Evolutionary conservation across 2,888 invertebrate genomes (phyloP).

Genomic region (Cephus pulcher): DNA sequence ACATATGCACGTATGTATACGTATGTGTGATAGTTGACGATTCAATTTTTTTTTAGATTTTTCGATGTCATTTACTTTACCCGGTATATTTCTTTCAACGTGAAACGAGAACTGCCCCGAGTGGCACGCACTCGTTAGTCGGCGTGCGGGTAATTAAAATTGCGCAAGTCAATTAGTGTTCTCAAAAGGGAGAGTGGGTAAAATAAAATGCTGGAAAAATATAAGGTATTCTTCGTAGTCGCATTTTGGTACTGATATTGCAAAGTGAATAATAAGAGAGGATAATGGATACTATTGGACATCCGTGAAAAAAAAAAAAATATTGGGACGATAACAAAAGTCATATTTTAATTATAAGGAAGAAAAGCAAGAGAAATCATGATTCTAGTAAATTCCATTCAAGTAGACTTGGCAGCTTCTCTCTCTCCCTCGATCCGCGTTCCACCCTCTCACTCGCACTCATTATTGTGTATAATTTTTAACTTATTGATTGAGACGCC

Average conservation of each 20-base stretch:
- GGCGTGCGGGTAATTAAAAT: too few relatives aligned
- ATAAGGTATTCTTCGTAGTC: not conserved
- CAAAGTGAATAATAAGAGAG: not conserved
- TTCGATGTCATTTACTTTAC: too few relatives aligned
- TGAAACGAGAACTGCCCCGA: too few relatives aligned
- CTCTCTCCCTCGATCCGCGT: not conserved
- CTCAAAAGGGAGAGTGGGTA: not conserved
- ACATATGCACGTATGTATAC: too few relatives aligned
- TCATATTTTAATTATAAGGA: not conserved
- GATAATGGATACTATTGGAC: not conserved
- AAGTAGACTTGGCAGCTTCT: not conserved
- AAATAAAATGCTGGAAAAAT: not conserved
- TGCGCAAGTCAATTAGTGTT: not conserved
- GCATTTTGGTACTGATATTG: not conserved
- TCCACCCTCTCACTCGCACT: not conserved
- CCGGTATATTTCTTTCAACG: too few relatives aligned
- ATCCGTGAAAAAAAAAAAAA: not conserved
- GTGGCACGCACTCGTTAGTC: too few relatives aligned
- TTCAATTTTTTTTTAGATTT: too few relatives aligned
- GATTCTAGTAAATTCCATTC: not conserved
- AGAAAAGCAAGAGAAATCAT: not conserved
- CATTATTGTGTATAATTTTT: conserved; percentile 55
- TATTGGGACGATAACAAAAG: not conserved
- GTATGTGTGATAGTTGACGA: too few relatives aligned
- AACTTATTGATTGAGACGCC: conserved; percentile 64